Percentiles rank a stretch among this genome's conserved stretches.
Conservation (phyloP, 2,113 vertebrate species). For the Galbula dea region DNA sequence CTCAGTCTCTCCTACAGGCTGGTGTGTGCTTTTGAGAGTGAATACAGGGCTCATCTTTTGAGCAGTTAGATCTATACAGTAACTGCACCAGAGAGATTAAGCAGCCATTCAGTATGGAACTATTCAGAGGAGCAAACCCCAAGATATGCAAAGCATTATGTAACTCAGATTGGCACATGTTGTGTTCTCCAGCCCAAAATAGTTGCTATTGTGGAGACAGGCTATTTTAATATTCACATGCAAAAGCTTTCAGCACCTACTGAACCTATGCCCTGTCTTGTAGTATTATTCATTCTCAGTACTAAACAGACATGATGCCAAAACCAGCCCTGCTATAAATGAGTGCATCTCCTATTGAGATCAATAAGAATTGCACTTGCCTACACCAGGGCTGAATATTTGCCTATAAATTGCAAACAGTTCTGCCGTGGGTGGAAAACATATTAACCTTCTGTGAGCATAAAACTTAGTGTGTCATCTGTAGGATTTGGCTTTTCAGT, state of each 20-base stretch:
- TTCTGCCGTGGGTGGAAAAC: background rate
- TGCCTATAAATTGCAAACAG: conserved; percentile 29
- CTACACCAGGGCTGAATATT: background rate
- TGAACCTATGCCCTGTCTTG: conserved; percentile 14
- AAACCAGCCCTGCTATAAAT: background rate
- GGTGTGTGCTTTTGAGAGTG: conserved; percentile 26
- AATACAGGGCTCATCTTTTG: conserved; percentile 18
- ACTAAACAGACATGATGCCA: background rate
- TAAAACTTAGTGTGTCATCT: conserved; percentile 16
- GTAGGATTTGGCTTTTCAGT: background rate
- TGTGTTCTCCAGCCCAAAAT: conserved; percentile 47
- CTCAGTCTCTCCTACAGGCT: background rate
- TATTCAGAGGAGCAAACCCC: conserved; percentile 9
- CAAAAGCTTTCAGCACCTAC: conserved; percentile 24
- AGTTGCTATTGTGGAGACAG: conserved; percentile 52
- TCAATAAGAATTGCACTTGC: conserved; percentile 29
- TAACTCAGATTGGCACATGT: conserved; percentile 19
- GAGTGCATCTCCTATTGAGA: conserved; percentile 31
- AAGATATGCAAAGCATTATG: conserved; percentile 48
- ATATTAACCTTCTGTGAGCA: conserved; percentile 3
- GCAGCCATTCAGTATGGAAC: conserved; percentile 31
- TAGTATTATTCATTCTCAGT: background rate
- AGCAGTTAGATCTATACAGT: background rate
- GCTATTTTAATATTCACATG: conserved; percentile 49
- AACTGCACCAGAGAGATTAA: conserved; percentile 11